Evolutionary conservation across 2,888 invertebrate species (phyloP).

Genomic region (Sisyra terminalis): DNA sequence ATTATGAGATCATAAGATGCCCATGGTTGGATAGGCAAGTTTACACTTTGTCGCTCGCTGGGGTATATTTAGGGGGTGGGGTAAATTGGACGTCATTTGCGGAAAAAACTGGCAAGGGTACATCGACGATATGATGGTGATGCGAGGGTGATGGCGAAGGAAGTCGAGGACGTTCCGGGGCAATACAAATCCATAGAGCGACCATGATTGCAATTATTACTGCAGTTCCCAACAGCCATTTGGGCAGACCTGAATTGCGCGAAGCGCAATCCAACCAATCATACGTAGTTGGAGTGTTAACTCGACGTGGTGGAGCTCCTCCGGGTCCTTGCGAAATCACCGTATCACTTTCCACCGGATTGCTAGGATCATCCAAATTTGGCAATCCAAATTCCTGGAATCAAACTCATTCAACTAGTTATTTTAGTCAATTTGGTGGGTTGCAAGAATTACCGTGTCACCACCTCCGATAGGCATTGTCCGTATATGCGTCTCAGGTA

Average conservation of each 20-base stretch:
- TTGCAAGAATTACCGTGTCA: slow-evolving; percentile 1
- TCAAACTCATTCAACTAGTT: too few species aligned
- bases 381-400: too few species aligned
- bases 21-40: neutral
- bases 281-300: slow-evolving; percentile 9
- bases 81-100: slow-evolving; percentile 11
- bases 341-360: too few species aligned
- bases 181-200: slow-evolving; percentile 30
- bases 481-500: slow-evolving; percentile 23
- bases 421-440: too few species aligned
- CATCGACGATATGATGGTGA: neutral
- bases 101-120: neutral
- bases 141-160: slow-evolving; percentile 1
- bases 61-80: slow-evolving; percentile 17
- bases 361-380: too few species aligned
- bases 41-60: slow-evolving; percentile 17
- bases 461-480: slow-evolving; percentile 22
- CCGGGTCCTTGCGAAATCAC: too few species aligned
- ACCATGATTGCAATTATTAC: slow-evolving; percentile 28
- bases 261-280: slow-evolving; percentile 26
- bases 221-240: slow-evolving; percentile 26
- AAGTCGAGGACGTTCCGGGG: slow-evolving; percentile 16
- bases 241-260: slow-evolving; percentile 31
- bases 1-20: neutral
- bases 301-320: too few species aligned